Base-by-base conservation (phyloP, 2,113 vertebrate genomes). In the Elephantulus edwardii region DNA sequence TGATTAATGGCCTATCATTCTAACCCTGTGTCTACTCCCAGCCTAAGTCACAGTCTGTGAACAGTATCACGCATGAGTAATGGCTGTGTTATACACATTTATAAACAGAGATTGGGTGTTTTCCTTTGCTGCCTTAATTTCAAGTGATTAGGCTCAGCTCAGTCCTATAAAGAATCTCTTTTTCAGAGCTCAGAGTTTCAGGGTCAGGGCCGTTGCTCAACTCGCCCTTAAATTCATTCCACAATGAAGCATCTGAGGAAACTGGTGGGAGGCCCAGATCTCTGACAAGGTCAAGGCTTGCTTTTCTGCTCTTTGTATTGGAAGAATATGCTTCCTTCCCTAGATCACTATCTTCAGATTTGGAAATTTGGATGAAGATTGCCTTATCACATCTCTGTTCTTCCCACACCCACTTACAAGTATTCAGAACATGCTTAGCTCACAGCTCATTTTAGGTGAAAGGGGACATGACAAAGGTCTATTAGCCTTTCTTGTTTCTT, bases 81-180 rank as follows among this genome's bases (percentile, higher is more conserved):
- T 77, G 50, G 86, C 72, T 83, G 20, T 85, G 86, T 93, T 89
- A 71, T 93, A 40, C 90, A 66, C 6, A 0, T 77, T 60, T 38
- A 90, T 87, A 93, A 95, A 86, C 89, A 78, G 64, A 93, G 75
- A 70, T 66, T 3, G 80, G 95, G 86, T 38, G 40, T 88, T 80
- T 75, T 90, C 72, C 70, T 54, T 68, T 68, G 52, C 60, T 44
- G 77, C 54, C 54, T 90, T 86, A 35, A 86, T 88, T 92, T 88
- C 70, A n/a, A 93, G 89, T 48, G 84, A 64, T 93, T 72, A 91
- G 42, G 82, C 8, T 88, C 62, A 96, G 93, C 17, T 58, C 91
- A 70, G 54, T 94, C 38, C 54, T 28, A 2, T 68, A 66, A 66
- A 87, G 44, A 80, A 85, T 40, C 38, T 71, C 84, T 91, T 87